Base-by-base conservation (phyloP, 2,888 invertebrate genomes). In the Rhorus exstirpatorius region DNA sequence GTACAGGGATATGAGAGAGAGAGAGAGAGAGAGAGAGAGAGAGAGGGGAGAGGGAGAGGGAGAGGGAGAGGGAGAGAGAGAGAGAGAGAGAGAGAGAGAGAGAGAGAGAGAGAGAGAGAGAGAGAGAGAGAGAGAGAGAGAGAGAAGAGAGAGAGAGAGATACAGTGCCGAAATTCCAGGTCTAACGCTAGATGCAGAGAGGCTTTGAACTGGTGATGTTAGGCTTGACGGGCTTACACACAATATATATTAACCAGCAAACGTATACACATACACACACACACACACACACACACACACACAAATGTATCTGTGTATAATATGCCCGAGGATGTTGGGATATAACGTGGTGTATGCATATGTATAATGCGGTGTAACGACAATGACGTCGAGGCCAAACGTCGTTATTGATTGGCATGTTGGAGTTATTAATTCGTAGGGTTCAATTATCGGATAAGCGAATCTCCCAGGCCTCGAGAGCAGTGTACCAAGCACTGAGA, bases 401-500 rank as follows among this genome's bases (percentile, higher is more conserved):
- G 78, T 83, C 80, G 83, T 88, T 92, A 91, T 91, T 91, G 91
- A 92, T 91, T 91, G 90, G 89, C 89, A 90, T 90, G 90, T 76
- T 75, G 91, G 90, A 90, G 91, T 92, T 91, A 92, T 91, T 92
- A 92, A 92, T 92, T 91, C 90, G 90, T 88, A 81, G 87, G 88
- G 91, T 91, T 91, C 90, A 90, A 91, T 92, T 90, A 92, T 91
- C 89, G 89, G 83, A 77, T 63, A 83, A 79, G 83, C 84, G 79
- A 85, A 84, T 87, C 87, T 86, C 86, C 83, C 83, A 79, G 72
- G 82, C 79, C 6, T 71, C 76, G 72, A 46, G 58, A 67, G 65
- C 78, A 78, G 67, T 77, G 83, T 61, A 78, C 71, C 80, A 72
- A 61, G 58, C 41, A 35, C 12, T 26, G 46, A 65, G 67, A 38